Conservation (phyloP, 2,888 invertebrate species). For the Lordiphosa andalusiaca region DNA sequence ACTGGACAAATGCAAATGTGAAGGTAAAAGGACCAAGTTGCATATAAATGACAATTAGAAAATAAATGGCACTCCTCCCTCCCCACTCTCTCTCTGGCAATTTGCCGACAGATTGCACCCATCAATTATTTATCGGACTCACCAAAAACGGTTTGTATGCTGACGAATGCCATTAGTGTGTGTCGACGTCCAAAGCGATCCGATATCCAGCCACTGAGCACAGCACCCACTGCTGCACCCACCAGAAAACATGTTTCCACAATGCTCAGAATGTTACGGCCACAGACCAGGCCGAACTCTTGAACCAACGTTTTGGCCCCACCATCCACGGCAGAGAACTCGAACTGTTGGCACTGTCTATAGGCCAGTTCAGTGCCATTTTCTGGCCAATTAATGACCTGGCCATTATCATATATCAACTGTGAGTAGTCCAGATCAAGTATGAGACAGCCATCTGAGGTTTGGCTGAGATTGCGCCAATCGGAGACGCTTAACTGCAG, state of each 20-base stretch:
- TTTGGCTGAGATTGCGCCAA: slow-evolving; percentile 83
- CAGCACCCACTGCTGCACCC: slow-evolving; percentile 84
- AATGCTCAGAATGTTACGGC: slow-evolving; percentile 82
- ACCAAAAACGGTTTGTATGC: slow-evolving; percentile 82
- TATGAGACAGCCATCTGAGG: slow-evolving; percentile 81
- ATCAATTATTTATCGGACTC: slow-evolving; percentile 60
- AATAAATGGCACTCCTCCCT: slow-evolving; percentile 20
- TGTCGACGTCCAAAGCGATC: slow-evolving; percentile 85
- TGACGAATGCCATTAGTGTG: slow-evolving; percentile 83
- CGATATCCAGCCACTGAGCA: slow-evolving; percentile 85
- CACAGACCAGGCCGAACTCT: slow-evolving; percentile 84
- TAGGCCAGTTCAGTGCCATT: slow-evolving; percentile 37
- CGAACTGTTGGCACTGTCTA: slow-evolving; percentile 79
- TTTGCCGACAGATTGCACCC: slow-evolving; percentile 24
- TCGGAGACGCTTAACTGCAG: slow-evolving; percentile 75
- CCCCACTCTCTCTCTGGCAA: slow-evolving; percentile 21
- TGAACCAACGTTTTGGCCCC: slow-evolving; percentile 81
- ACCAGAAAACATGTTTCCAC: slow-evolving; percentile 85
- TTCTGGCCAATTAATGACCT: slow-evolving; percentile 55
- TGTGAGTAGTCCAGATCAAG: slow-evolving; percentile 61
- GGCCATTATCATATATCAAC: slow-evolving; percentile 43
- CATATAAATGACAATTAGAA: slow-evolving; percentile 67
- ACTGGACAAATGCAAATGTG: slow-evolving; percentile 49
- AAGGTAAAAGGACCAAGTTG: slow-evolving; percentile 23
- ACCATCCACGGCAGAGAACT: slow-evolving; percentile 71